A percentile compares a stretch with the other conserved stretches of the same genome.
phyloP scores from a whole-genome alignment of 1,140 invertebrate species.

The Drosophila orosa region DNA sequence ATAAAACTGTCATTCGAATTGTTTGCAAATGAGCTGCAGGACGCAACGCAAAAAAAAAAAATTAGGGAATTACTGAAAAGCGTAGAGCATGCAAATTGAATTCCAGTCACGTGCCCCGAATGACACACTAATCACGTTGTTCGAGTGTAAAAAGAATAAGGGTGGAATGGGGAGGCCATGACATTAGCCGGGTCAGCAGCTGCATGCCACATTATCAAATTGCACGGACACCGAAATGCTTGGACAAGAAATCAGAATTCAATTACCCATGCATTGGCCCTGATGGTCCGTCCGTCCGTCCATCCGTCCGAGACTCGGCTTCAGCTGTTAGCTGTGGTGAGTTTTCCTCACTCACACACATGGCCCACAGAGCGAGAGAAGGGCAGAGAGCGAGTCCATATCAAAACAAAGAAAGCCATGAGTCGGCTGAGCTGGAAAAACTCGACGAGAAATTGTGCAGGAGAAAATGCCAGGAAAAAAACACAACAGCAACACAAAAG shows the following conservation, averaged over 20 bases:
- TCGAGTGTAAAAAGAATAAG: slow-evolving; percentile 27
- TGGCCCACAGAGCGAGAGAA: slow-evolving; percentile 11
- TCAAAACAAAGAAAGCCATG: slow-evolving; percentile 77
- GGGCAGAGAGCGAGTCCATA: slow-evolving; percentile 54
- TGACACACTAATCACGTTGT: slow-evolving; percentile 68
- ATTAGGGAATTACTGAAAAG: slow-evolving; percentile 26
- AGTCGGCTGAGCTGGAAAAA: slow-evolving; percentile 48
- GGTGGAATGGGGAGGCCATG: not conserved
- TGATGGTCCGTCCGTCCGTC: slow-evolving; percentile 15
- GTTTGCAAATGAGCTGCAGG: slow-evolving; percentile 62
- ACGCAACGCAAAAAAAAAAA: slow-evolving; percentile 35
- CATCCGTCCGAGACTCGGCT: slow-evolving; percentile 17
- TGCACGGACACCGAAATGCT: slow-evolving; percentile 37
- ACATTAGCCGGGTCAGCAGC: slow-evolving; percentile 60
- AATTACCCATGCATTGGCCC: slow-evolving; percentile 58
- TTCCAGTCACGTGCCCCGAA: slow-evolving; percentile 66
- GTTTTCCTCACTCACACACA: slow-evolving; percentile 36
- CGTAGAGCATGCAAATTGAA: slow-evolving; percentile 54
- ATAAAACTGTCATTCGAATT: slow-evolving; percentile 61
- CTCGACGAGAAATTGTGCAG: slow-evolving; percentile 50
- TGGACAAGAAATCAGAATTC: slow-evolving; percentile 72
- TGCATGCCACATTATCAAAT: slow-evolving; percentile 71
- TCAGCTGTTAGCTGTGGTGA: slow-evolving; percentile 67
- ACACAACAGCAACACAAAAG: slow-evolving; percentile 4
- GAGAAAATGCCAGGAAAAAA: slow-evolving; percentile 7